Conservation (phyloP, 92 coral and sea anemone genomes). For the Palythoa caribaeorum region DNA sequence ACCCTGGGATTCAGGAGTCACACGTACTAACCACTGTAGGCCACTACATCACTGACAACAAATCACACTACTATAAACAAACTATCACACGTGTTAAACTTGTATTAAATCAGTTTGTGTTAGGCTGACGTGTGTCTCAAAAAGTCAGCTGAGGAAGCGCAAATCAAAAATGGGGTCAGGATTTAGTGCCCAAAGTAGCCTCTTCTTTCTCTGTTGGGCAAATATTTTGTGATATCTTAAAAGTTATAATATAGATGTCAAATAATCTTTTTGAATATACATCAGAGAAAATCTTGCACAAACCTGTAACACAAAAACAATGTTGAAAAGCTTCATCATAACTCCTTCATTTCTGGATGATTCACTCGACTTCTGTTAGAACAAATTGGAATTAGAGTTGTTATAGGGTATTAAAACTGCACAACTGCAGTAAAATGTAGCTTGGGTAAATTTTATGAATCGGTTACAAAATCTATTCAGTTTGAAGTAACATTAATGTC, state of each 20-base stretch:
- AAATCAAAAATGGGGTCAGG: too few relatives aligned
- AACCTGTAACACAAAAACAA: conserved; percentile 96
- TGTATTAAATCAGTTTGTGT: too few relatives aligned
- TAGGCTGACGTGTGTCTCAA: too few relatives aligned
- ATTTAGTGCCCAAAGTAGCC: background rate
- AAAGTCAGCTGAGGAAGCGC: too few relatives aligned
- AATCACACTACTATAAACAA: too few relatives aligned
- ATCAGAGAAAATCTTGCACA: background rate
- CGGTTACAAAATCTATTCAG: too few relatives aligned
- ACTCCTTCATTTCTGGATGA: conserved; percentile 76
- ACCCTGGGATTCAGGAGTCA: background rate
- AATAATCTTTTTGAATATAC: background rate
- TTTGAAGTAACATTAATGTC: too few relatives aligned
- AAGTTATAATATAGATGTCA: background rate
- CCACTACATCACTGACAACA: background rate
- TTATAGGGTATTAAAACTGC: background rate
- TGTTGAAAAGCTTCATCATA: conserved; percentile 94
- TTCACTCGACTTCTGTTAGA: conserved; percentile 70
- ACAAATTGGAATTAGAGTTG: background rate
- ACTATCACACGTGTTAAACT: too few relatives aligned
- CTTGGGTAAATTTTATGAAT: too few relatives aligned
- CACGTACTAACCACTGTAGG: background rate
- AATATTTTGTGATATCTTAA: background rate
- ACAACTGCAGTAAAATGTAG: too few relatives aligned
- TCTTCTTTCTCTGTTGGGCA: background rate